phyloP scores from a whole-genome alignment of 2,113 vertebrate species.

The Tursiops truncatus region DNA sequence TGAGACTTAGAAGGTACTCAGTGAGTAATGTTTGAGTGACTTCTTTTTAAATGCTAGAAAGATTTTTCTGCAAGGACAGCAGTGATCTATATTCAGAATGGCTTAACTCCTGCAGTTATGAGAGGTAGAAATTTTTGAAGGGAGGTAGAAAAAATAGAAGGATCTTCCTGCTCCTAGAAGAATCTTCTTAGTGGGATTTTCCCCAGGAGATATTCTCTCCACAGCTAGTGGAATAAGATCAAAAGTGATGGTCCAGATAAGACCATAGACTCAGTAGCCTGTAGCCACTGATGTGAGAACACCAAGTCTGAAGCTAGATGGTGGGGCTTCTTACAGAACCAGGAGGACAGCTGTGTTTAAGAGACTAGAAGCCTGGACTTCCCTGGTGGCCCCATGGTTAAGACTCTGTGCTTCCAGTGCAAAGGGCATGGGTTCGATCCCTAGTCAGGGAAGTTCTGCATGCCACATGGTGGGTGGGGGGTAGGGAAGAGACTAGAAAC shows the following conservation, averaged over 20 bases:
- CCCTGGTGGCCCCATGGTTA: no score
- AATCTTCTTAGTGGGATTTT: neutral
- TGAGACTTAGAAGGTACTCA: neutral
- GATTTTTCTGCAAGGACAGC: neutral
- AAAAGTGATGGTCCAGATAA: neutral
- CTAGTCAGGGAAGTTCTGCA: no score
- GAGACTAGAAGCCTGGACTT: neutral
- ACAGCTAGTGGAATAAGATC: neutral
- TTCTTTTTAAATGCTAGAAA: neutral
- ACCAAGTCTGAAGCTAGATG: neutral
- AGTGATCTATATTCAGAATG: neutral
- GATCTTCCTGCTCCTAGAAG: neutral
- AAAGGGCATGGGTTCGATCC: no score
- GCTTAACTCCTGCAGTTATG: neutral
- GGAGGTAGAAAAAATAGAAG: neutral
- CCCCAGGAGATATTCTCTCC: neutral
- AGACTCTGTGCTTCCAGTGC: no score
- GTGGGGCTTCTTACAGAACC: neutral
- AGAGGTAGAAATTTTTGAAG: neutral
- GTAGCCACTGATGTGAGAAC: neutral
- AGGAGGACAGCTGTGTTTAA: neutral
- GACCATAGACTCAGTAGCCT: neutral
- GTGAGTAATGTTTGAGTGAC: neutral
- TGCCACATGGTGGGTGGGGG: no score
- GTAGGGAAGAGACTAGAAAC: no score